Evolutionary conservation across 2,797 vertebrate species (phyloP), one percentile per base, ranked within the genome.

Genomic region (Tachyglossus aculeatus): DNA sequence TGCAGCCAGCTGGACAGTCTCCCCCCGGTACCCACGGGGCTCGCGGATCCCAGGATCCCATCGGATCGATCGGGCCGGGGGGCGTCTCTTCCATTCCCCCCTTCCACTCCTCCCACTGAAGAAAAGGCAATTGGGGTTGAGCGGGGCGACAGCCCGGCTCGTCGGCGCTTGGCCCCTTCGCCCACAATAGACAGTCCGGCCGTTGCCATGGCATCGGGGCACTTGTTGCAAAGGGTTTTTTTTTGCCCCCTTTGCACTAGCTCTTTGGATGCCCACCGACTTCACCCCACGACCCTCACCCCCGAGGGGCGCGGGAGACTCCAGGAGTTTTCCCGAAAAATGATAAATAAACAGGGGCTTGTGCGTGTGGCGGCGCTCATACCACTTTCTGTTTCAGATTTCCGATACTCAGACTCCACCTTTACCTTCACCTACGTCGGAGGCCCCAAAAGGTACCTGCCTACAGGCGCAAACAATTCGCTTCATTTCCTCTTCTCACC

Each of bases 401-500:
- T 96, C 90, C 92, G 93, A 89, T 96, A 93, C 82, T 90, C 93
- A 16, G 95, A 95, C 89, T 94, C 94, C 90, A 95, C 95, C 67
- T 96, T 96, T 87, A 95, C 95, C 57, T 96, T 95, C 90, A 95
- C 93, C 74, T 95, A 94, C 83, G 78, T 88, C 19, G 95, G 94
- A 87, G 94, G 94, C 93, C 88, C 92, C 84, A 95, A 92, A 95
- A 96, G 95, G 95, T 96, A 95, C 87, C 82, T 66, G 95, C 87
- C 82, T 66, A 22, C 64, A 60, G n/a, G n/a, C 62, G 41, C 71
- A 39, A 54, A 32, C 71, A 74, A 59, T 84, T 36, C n/a, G 34
- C 74, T 85, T 64, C 53, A 48, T 84, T 90, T 86, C 77, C 60
- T 78, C 57, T 67, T 73, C 81, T 39, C 77, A 76, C 6, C 43